Conservation (phyloP, 2,797 vertebrate species). For the Glossophaga mutica region DNA sequence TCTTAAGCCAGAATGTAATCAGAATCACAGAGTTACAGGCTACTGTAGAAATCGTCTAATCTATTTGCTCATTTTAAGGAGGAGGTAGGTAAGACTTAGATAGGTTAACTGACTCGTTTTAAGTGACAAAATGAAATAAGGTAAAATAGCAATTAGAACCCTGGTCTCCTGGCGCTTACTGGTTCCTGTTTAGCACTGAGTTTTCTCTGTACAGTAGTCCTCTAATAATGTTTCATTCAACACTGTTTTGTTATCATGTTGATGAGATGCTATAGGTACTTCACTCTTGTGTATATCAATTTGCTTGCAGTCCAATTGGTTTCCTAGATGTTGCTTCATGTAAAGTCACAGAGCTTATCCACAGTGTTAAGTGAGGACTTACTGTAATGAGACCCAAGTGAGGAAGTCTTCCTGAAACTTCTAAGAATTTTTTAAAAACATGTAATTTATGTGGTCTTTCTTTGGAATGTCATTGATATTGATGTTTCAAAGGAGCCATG, state of each 20-base stretch:
- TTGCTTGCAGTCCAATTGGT: not conserved
- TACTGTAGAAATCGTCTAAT: not conserved
- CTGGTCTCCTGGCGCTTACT: not conserved
- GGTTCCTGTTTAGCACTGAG: not conserved
- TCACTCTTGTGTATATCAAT: not conserved
- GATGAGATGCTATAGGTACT: not conserved
- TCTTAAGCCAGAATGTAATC: not conserved
- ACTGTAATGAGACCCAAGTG: not conserved
- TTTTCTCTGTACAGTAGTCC: not conserved
- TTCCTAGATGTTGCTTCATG: not conserved
- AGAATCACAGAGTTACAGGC: not conserved
- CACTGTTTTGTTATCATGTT: not conserved
- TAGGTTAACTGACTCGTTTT: not conserved
- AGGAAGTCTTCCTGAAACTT: not conserved
- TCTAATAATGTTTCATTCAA: not conserved
- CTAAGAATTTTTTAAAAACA: not conserved
- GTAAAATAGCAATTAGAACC: not conserved
- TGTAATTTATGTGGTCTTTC: not conserved
- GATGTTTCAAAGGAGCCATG: not conserved
- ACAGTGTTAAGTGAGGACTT: not conserved
- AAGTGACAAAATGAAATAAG: not conserved
- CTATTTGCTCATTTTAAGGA: not conserved
- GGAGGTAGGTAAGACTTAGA: not conserved
- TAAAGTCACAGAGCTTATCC: not conserved
- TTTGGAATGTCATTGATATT: not conserved